Base-by-base conservation (phyloP, 2,113 vertebrate genomes). In the Ancistrus triradiatus region DNA sequence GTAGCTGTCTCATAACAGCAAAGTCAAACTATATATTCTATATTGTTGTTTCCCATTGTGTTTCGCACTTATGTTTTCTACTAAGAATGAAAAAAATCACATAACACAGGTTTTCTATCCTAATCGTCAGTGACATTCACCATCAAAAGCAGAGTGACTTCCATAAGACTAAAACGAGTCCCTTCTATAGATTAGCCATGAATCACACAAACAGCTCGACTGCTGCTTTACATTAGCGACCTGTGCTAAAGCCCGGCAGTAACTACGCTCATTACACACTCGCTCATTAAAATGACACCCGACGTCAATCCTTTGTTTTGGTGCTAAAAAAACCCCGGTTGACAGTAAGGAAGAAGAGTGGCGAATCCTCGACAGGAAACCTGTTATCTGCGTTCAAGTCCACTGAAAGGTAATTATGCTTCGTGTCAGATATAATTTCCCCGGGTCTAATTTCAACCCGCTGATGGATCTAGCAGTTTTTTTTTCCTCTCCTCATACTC, bases 371-470 rank as follows among this genome's bases (percentile, higher is more conserved):
- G 43, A 69, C 69, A 67, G 66, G 55, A 76, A 70, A 66, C 74
- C 63, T 58, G 38, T 63, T 66, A 72, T 76, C 66, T 59, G 53
- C 58, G 53, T 60, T 73, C 70, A 59, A 50, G 63, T 70, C 61
- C 66, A 68, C 67, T 76, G 52, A 76, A 66, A 69, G 70, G 67
- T 76, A 76, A 73, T 76, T 76, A 73, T 63, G 74, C 68, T 67
- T 55, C 38, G n/a, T 64, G 70, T 76, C 70, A 70, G 70, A 64
- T 70, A 68, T 70, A 76, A 76, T 76, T 73, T 76, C 31, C 74
- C 48, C 15, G 35, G 59, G 51, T 70, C 58, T 63, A 67, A 63
- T 76, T 73, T 73, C 70, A 66, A 63, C 52, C 62, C 38, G 28
- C 63, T 66, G 70, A 63, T 72, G 67, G 49, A 69, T 70, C 70